These are phyloP conservation scores for Reinhardtius hippoglossoides DNA, from an alignment of 2,113 vertebrate species.

Conservation along the genomic window DNA sequence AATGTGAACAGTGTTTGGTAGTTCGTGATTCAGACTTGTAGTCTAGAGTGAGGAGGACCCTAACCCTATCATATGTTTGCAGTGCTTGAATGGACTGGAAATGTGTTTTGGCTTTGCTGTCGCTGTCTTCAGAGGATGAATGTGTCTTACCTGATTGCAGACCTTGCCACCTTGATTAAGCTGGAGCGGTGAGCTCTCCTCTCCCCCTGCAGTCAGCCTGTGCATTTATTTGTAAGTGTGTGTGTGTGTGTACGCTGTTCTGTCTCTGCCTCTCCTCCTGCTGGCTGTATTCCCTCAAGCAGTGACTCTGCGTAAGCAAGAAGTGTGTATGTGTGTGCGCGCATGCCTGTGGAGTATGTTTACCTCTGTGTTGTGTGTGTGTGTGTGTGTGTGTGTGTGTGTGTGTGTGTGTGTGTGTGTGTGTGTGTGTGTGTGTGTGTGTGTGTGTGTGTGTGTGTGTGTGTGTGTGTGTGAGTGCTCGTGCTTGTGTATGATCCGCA, in stretches of 20 bases:
- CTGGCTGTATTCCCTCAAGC: conserved; percentile 67
- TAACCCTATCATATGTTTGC: neutral
- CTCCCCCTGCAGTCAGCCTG: conserved; percentile 43
- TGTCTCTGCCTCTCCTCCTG: conserved; percentile 53
- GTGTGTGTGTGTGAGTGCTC: neutral
- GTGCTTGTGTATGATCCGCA: neutral
- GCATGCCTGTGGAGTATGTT: conserved; percentile 11
- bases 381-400: conserved; percentile 20
- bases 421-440: conserved; percentile 18
- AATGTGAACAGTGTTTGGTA: conserved; percentile 1
- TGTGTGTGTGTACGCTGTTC: conserved; percentile 10
- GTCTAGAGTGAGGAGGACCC: neutral
- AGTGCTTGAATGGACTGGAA: neutral
- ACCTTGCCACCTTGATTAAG: conserved; percentile 38
- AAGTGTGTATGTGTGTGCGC: conserved; percentile 22
- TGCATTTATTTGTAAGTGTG: conserved; percentile 32
- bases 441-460: too few species aligned
- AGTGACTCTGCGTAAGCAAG: conserved; percentile 72
- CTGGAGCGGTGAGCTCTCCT: conserved; percentile 20
- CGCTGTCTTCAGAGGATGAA: conserved; percentile 1
- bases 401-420: conserved; percentile 2
- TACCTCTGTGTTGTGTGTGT: neutral
- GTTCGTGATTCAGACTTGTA: neutral
- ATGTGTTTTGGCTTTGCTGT: neutral
- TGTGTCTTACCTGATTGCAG: conserved; percentile 40